Evolutionary conservation across 2,113 vertebrate genomes (phyloP), one percentile per base, ranked within the genome.

Genomic region (Asarcornis scutulata): DNA sequence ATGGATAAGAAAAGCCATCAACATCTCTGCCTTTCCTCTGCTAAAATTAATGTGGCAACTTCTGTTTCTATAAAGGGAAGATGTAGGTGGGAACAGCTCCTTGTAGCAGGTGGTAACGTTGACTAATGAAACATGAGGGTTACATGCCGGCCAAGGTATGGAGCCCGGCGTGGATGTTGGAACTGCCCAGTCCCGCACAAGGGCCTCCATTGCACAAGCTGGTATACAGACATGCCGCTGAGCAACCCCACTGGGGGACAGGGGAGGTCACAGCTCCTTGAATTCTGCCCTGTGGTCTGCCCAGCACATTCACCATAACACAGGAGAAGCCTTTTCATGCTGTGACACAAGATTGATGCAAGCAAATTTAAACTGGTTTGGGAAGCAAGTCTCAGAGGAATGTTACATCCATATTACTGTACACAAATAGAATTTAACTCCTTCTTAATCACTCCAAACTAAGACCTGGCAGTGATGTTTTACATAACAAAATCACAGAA

Each of bases 401-500:
- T 55, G 44, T 78, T 86, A 78, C 34, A 72, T 53, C 27, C 34
- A 18, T 56, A 62, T 85, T 89, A 76, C 55, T 79, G 9, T 16
- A 86, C 26, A 67, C 27, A 91, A 94, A 86, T 22, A 94, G 66
- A 87, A 86, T 84, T 71, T 84, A 91, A 91, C 46, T 92, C 48
- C 38, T 88, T 48, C 67, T 78, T 73, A 76, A 86, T 73, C 46
- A 89, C 74, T 56, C 55, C 78, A 88, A 95, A 94, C 42, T 77
- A 91, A 89, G 76, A 83, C 52, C 80, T 4, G 2, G 69, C 79
- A 90, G 60, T 81, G 60, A 86, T 83, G 34, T 91, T 93, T 95
- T 95, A 92, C 56, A 20, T 92, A 96, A 88, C 64, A 88, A 86
- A 93, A 75, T 88, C 94, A 85, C 79, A 96, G 79, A 91, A 46